Evolutionary conservation across 2,888 invertebrate species (phyloP).

Genomic region (Terebella lapidaria): DNA sequence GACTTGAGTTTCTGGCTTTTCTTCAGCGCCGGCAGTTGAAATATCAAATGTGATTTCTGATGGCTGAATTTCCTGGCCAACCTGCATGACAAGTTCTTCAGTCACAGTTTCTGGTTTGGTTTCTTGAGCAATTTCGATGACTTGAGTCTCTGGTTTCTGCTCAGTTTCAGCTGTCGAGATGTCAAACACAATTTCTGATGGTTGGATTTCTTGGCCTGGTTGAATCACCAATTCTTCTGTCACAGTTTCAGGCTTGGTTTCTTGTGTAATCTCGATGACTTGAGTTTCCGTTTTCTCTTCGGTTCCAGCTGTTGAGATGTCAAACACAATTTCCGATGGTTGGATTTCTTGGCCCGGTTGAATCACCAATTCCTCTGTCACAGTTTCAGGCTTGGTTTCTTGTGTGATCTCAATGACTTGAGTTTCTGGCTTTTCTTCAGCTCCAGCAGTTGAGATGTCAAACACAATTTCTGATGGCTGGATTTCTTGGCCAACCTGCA

Average conservation of each 20-base stretch:
- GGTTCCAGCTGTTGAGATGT: constrained; percentile 13
- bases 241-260: constrained; percentile 6
- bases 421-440: constrained; percentile 1
- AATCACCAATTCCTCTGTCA: constrained; percentile 9
- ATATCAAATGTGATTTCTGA: constrained; percentile 13
- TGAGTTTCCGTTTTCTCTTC: constrained; percentile 5
- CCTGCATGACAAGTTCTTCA: constrained; percentile 1
- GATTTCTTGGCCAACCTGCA: constrained; percentile 11
- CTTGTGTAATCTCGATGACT: constrained; percentile 2
- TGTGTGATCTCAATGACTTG: constrained; percentile 1
- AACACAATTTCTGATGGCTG: constrained; percentile 10
- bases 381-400: constrained; percentile 9
- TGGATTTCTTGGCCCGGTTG: constrained; percentile 10
- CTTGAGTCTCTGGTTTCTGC: constrained; percentile 2
- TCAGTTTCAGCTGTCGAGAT: constrained; percentile 15
- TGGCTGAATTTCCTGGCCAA: constrained; percentile 6
- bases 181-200: constrained; percentile 14
- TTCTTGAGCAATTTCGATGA: constrained; percentile 4
- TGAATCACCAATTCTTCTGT: constrained; percentile 9
- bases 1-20: neutral
- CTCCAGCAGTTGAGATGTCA: constrained; percentile 10
- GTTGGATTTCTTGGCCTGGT: constrained; percentile 13
- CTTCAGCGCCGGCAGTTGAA: constrained; percentile 9
- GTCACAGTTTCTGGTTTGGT: neutral
- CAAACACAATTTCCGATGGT: constrained; percentile 7